Evolutionary conservation across 2,113 vertebrate genomes (phyloP).

Genomic region (Passer montanus): DNA sequence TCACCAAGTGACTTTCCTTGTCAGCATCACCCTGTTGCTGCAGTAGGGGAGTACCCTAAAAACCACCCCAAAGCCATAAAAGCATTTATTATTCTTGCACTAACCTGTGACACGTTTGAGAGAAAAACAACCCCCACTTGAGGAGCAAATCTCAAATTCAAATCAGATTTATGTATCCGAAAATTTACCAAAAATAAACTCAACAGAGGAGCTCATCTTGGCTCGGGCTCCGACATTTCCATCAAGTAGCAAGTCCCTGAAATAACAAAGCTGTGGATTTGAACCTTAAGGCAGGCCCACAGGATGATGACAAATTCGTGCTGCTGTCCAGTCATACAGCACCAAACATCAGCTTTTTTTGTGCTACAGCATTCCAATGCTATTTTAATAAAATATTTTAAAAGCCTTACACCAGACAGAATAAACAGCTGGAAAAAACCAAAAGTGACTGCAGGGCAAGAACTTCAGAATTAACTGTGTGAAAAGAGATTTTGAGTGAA

Average conservation of each 20-base stretch:
- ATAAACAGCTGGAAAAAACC: background rate
- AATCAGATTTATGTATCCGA: background rate
- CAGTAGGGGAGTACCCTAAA: background rate
- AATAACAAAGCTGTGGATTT: background rate
- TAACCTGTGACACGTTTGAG: rapidly evolving
- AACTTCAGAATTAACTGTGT: background rate
- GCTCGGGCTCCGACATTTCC: background rate
- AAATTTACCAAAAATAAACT: background rate
- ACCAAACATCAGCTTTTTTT: background rate
- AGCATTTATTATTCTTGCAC: background rate
- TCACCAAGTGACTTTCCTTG: background rate
- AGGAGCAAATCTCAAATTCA: background rate
- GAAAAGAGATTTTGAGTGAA: background rate
- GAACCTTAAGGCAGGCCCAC: background rate
- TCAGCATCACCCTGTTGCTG: background rate
- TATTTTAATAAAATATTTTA: background rate
- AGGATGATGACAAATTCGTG: background rate
- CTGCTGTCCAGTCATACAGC: background rate
- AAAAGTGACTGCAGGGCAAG: background rate
- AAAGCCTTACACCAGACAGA: background rate
- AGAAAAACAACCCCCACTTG: background rate
- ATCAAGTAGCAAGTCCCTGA: background rate
- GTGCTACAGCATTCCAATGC: background rate
- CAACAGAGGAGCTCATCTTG: background rate
- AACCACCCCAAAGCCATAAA: background rate